Evolutionary conservation across 2,797 vertebrate genomes (phyloP).

Genomic region (Alcedo quadribrachys): DNA sequence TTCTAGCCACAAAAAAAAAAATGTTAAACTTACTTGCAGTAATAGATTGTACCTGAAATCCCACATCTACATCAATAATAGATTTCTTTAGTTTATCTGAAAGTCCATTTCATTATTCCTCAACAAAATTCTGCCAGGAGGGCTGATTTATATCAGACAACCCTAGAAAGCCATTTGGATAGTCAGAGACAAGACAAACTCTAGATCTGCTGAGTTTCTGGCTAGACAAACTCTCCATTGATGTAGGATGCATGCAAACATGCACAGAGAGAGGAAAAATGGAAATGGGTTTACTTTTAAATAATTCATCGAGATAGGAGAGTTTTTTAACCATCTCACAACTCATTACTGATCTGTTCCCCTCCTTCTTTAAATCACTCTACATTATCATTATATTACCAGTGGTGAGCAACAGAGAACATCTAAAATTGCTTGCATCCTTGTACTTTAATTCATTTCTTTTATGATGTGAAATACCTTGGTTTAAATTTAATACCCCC

Average conservation of each 20-base stretch:
- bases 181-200: neutral
- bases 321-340: neutral
- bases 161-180: neutral
- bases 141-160: neutral
- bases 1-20: neutral
- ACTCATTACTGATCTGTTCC: neutral
- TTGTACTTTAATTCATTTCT: neutral
- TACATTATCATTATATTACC: neutral
- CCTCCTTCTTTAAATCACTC: neutral
- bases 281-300: neutral
- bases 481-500: neutral
- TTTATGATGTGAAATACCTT: neutral
- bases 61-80: neutral
- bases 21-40: neutral
- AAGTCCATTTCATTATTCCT: neutral
- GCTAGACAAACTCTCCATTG: neutral
- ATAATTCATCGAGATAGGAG: neutral
- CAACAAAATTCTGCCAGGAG: neutral
- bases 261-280: fast-evolving
- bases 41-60: neutral
- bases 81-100: neutral
- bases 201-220: neutral
- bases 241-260: neutral
- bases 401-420: neutral
- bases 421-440: neutral